These are phyloP conservation scores for Grantiella picta DNA, from an alignment of 2,113 vertebrate genomes.

Conservation along the genomic window DNA sequence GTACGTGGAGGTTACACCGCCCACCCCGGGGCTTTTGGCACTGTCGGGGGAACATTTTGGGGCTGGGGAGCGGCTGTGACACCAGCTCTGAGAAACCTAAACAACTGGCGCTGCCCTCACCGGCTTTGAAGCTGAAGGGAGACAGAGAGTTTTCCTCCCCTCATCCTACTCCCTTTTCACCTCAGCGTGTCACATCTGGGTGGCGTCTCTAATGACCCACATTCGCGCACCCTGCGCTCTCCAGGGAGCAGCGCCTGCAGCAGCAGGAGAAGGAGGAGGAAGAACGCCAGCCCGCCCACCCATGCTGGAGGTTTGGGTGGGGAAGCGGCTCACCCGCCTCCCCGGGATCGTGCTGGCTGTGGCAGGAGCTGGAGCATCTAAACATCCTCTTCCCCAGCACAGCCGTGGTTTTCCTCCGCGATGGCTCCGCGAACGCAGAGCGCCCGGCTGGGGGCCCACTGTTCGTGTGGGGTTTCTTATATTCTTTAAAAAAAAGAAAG, in stretches of 20 bases:
- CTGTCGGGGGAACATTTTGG: neutral
- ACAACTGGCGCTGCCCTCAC: neutral
- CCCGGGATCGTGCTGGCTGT: neutral
- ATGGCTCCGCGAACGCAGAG: accelerated
- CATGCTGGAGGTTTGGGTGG: neutral
- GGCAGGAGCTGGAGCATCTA: neutral
- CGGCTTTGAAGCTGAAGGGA: neutral
- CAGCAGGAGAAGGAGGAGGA: neutral
- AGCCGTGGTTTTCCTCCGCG: neutral
- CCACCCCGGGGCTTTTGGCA: neutral
- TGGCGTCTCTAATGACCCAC: neutral
- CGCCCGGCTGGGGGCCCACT: accelerated
- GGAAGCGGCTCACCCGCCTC: neutral
- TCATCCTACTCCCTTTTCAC: neutral
- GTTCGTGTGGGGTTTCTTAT: accelerated
- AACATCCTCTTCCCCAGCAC: neutral
- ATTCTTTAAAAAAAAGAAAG: neutral
- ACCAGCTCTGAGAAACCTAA: neutral
- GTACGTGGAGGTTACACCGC: neutral
- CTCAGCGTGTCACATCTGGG: neutral
- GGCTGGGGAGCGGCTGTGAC: neutral
- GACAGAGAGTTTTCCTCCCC: neutral
- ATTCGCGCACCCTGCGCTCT: neutral
- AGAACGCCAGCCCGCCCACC: accelerated
- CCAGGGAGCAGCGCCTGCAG: neutral